Conservation (phyloP, 2,113 vertebrate genomes). For the Neotragus pygmaeus region DNA sequence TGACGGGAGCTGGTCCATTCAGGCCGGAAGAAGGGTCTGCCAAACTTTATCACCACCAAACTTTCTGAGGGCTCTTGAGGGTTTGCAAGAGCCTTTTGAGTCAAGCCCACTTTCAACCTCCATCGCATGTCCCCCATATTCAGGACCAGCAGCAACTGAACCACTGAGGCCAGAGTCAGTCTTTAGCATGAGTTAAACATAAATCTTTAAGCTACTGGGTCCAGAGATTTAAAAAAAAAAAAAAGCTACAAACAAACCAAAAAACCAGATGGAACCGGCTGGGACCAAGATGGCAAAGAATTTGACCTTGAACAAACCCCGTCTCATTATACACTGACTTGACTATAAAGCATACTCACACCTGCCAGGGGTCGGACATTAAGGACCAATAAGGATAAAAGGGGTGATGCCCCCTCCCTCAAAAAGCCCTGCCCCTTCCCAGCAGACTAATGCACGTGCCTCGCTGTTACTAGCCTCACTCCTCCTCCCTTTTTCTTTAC, state of each 20-base stretch:
- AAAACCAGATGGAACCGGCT: neutral
- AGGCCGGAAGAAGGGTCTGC: rapidly evolving
- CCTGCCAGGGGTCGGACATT: neutral
- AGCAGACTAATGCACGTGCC: neutral
- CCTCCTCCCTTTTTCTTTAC: neutral
- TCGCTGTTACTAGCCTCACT: neutral
- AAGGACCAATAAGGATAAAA: neutral
- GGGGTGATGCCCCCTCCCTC: neutral
- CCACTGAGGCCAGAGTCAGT: neutral
- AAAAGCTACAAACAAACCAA: neutral
- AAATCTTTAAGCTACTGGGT: neutral
- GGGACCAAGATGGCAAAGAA: neutral
- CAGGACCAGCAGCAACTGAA: neutral
- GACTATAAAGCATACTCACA: neutral
- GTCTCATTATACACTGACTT: neutral
- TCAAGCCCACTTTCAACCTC: neutral
- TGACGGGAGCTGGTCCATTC: neutral
- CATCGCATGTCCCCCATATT: rapidly evolving
- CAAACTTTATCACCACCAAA: too few relatives aligned
- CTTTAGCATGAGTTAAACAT: neutral
- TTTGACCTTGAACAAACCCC: neutral
- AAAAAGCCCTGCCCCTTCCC: neutral
- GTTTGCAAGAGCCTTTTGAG: neutral
- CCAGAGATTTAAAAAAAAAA: neutral
- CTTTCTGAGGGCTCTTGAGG: neutral